Percentiles rank a stretch among this genome's conserved stretches.
Evolutionary conservation across 2,888 invertebrate species (phyloP).

Genomic region (Panopea generosa): DNA sequence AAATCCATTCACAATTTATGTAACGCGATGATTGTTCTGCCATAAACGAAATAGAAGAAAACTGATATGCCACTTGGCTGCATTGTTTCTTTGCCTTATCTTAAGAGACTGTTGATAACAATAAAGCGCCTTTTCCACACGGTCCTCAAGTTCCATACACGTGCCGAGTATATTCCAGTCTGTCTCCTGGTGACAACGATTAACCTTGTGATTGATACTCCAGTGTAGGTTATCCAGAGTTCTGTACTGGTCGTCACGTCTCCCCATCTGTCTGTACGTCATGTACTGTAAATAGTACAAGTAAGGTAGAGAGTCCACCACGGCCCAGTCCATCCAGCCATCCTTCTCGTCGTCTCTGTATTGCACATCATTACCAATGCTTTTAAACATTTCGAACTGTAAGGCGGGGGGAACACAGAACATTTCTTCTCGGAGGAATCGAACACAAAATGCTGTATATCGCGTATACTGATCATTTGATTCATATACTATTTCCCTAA

Average conservation of each 20-base stretch:
- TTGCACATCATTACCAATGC: not conserved
- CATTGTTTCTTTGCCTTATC: slow-evolving; percentile 17
- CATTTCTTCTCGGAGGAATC: not conserved
- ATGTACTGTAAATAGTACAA: slow-evolving; percentile 25
- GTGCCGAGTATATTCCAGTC: slow-evolving; percentile 21
- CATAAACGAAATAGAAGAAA: no score
- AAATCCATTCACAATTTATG: no score
- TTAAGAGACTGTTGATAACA: slow-evolving; percentile 17
- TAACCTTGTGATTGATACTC: not conserved
- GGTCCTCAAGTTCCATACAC: slow-evolving; percentile 18
- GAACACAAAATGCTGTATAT: no score
- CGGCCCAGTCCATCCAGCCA: slow-evolving; percentile 21
- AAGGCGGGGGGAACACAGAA: slow-evolving; percentile 1
- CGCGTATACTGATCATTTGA: no score
- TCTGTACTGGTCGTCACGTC: not conserved
- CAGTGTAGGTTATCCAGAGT: not conserved
- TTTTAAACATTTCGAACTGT: slow-evolving; percentile 6
- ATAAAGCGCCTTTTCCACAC: slow-evolving; percentile 2
- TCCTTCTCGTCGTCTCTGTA: not conserved
- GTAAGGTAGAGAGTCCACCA: slow-evolving; percentile 24
- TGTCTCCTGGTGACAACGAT: slow-evolving; percentile 20
- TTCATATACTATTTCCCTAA: no score
- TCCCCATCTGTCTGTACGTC: slow-evolving; percentile 17
- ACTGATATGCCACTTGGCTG: slow-evolving; percentile 15
- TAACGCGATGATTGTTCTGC: no score